Evolutionary conservation across 2,113 vertebrate species (phyloP), one percentile per base, ranked within the genome.

Genomic region (Microcebus lehilahytsara): DNA sequence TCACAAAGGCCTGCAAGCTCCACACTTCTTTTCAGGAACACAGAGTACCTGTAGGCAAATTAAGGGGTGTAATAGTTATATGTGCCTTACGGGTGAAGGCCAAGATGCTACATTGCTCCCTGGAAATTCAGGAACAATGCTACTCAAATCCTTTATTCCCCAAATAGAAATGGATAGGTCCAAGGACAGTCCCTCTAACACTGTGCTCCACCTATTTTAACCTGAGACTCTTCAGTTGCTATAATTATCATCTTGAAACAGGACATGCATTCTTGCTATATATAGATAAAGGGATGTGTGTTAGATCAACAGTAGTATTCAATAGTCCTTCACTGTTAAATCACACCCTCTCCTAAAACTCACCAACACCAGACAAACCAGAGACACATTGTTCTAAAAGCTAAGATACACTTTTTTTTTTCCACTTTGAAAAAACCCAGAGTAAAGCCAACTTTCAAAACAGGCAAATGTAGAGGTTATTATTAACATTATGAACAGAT

Each of bases 161-260:
- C 27, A 92, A 87, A 93, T 81, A 89, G 95, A 95, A 83, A 72
- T 20, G 16, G 23, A 13, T 91, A 53, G 51, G 77, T 84, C 49
- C 78, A 97, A 75, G 60, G 74, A 89, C 77, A 72, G 40, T 49
- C 27, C 25, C 37, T 92, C 58, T 93, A 83, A 84, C 64, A 84
- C 51, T 5, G 22, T 32, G 23, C 58, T 83, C n/a, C 51, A 71
- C 25, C 49, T 66, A 22, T 62, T 92, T 95, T 40, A 92, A 67
- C 88, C 84, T 80, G 64, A 93, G 83, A 16, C 40, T 95, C 58
- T 58, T 92, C 37, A 79, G 75, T 75, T 80, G 91, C 95, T 96
- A 74, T 85, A 92, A 95, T 96, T 96, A 92, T 71, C 95, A 37
- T 9, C 66, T 37, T 95, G 79, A 89, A 92, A 92, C 12, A 85